Evolutionary conservation across 2,888 invertebrate genomes (phyloP), one percentile per base, ranked within the genome.

Genomic region (Cynaeus angustus): DNA sequence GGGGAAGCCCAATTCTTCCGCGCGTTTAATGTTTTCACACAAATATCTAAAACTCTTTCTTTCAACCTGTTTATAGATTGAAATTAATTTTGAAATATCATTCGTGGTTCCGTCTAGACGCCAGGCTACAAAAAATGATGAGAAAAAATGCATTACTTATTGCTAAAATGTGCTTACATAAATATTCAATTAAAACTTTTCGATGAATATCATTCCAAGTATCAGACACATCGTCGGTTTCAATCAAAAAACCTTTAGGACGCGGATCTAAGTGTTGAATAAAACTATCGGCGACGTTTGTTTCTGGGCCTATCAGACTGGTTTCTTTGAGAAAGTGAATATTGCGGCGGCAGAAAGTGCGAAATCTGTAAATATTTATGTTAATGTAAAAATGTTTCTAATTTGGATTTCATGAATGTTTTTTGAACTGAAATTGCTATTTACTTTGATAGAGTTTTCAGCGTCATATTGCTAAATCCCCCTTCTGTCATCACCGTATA

Each of bases 401-500:
- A 79, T 64, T 30, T 85, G 80, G n/a, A n/a, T n/a, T n/a, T n/a
- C n/a, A n/a, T 38, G 86, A 80, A 43, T 45, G 21, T 52, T 21
- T 12, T 82, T 78, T 28, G n/a, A n/a, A 28, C 28, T 28, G 6
- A 33, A n/a, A 7, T 33, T 33, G n/a, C 3, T 76, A 68, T 87
- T 78, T 75, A 82, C 82, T 75, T 79, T 16, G 73, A 53, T 64
- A 83, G 70, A 33, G 78, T 52, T 41, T 56, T 26, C 3, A 81
- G 76, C 64, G 72, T 73, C 13, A 88, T 79, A 9, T 80, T 72
- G 1, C 77, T 69, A 73, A 91, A 90, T 10, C 89, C 88, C 79
- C 90, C 90, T 83, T 92, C 92, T 72, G 84, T 84, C 9, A 92
- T 82, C 46, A 90, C 88, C 77, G 87, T 86, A 69, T 88, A 88